These are phyloP conservation scores for Leptatherina wallacei DNA, from an alignment of 2,797 vertebrate species.

Conservation along the genomic window DNA sequence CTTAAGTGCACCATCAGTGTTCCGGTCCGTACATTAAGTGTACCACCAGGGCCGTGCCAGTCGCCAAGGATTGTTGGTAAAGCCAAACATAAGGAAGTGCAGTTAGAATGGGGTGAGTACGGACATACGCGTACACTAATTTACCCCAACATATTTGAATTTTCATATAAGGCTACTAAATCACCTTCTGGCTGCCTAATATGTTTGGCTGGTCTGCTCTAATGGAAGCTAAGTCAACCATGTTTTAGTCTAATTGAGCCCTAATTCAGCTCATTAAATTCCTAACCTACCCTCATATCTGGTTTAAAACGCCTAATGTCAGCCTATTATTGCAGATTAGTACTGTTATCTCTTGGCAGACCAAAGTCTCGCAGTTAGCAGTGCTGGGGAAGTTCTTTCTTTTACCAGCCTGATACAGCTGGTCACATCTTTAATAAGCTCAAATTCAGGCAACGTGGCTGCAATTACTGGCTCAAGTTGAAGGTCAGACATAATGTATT, in stretches of 20 bases:
- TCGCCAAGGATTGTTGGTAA: slow-evolving; percentile 90
- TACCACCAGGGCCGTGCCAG: slow-evolving; percentile 92
- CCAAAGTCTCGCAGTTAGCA: slow-evolving; percentile 36
- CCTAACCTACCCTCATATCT: slow-evolving; percentile 49
- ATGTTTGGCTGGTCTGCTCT: slow-evolving; percentile 29
- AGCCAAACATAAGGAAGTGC: slow-evolving; percentile 95
- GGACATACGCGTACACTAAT: slow-evolving; percentile 15
- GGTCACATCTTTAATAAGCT: slow-evolving; percentile 49
- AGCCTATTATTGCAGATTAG: slow-evolving; percentile 62
- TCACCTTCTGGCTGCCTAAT: slow-evolving; percentile 44
- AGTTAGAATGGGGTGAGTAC: slow-evolving; percentile 94
- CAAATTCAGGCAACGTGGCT: slow-evolving; percentile 32
- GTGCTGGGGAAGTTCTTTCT: slow-evolving; percentile 46
- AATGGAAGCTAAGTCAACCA: slow-evolving; percentile 46
- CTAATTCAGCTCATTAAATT: slow-evolving; percentile 62
- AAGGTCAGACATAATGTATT: slow-evolving; percentile 56
- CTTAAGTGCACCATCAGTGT: slow-evolving; percentile 91
- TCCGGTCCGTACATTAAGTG: slow-evolving; percentile 89
- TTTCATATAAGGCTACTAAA: slow-evolving; percentile 25
- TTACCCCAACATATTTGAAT: neutral
- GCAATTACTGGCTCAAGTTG: slow-evolving; percentile 50
- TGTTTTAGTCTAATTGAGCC: slow-evolving; percentile 56
- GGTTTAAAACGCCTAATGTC: slow-evolving; percentile 54
- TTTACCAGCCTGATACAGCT: slow-evolving; percentile 49
- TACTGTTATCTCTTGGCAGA: slow-evolving; percentile 61